Evolutionary conservation across 2,113 vertebrate species (phyloP).

Genomic region (Marcusenius ussheri): DNA sequence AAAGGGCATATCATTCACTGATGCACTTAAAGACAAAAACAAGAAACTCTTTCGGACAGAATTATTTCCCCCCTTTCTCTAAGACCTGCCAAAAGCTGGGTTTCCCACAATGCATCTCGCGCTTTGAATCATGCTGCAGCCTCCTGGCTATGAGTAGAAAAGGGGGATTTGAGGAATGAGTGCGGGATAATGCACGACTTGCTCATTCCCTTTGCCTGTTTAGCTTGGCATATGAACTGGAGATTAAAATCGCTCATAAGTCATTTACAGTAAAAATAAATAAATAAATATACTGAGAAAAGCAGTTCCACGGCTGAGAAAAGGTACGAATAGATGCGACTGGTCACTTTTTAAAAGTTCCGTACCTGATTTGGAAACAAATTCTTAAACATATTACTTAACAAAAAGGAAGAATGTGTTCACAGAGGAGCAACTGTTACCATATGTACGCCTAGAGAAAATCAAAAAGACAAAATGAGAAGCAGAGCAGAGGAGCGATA

Average conservation of each 20-base stretch:
- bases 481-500: constrained; percentile 18
- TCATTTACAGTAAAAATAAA: constrained; percentile 16
- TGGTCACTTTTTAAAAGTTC: not conserved
- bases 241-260: constrained; percentile 16
- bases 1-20: not conserved
- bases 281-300: not conserved
- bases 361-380: constrained; percentile 6
- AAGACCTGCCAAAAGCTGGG: constrained; percentile 17
- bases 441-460: constrained; percentile 14
- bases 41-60: not conserved
- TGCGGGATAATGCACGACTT: constrained; percentile 14
- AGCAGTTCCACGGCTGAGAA: not conserved
- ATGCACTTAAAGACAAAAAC: constrained; percentile 5
- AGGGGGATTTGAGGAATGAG: constrained; percentile 23
- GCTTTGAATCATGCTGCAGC: constrained; percentile 4
- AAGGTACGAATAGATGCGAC: not conserved
- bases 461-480: constrained; percentile 24
- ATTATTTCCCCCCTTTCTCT: not conserved
- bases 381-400: constrained; percentile 1
- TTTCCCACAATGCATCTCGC: constrained; percentile 15
- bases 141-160: constrained; percentile 16
- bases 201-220: constrained; percentile 8
- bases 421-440: constrained; percentile 19
- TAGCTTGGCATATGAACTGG: constrained; percentile 14
- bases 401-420: not conserved